Evolutionary conservation across 2,113 vertebrate species (phyloP).

Genomic region (Pycnonotus jocosus): DNA sequence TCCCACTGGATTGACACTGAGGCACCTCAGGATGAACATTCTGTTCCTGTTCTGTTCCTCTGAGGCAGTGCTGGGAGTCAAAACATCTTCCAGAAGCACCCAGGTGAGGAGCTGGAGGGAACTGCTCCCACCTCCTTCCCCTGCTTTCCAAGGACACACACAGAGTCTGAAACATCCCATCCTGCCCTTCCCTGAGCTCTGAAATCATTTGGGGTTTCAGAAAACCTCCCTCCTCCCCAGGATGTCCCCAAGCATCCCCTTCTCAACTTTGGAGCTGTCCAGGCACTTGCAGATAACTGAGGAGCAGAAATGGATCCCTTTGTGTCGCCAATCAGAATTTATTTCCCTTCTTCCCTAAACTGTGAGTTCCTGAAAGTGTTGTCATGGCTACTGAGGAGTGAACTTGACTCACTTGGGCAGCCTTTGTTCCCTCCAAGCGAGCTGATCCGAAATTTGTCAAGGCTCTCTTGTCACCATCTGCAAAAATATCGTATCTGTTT

Average conservation of each 20-base stretch:
- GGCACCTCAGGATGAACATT: not conserved
- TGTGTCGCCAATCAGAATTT: not conserved
- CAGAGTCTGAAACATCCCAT: not conserved
- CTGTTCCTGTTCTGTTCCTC: not conserved
- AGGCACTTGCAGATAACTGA: not conserved
- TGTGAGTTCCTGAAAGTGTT: constrained; percentile 38
- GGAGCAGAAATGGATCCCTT: not conserved
- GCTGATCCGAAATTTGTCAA: constrained; percentile 23
- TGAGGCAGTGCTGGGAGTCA: not conserved
- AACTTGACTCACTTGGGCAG: constrained; percentile 43
- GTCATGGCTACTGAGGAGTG: constrained; percentile 63
- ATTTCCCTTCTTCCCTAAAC: constrained; percentile 7
- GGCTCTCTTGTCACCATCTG: not conserved
- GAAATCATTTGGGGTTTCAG: not conserved
- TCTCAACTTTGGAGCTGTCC: not conserved
- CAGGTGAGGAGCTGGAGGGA: not conserved
- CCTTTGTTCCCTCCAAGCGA: constrained; percentile 38
- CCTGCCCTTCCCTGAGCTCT: not conserved
- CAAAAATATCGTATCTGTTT: not conserved
- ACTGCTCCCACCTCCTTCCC: not conserved
- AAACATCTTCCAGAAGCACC: not conserved
- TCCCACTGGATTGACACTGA: not conserved
- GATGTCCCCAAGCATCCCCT: not conserved
- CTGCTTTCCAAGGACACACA: not conserved
- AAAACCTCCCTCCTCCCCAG: not conserved